Conservation (phyloP, 1,140 invertebrate genomes). For the Coboldia fuscipes region DNA sequence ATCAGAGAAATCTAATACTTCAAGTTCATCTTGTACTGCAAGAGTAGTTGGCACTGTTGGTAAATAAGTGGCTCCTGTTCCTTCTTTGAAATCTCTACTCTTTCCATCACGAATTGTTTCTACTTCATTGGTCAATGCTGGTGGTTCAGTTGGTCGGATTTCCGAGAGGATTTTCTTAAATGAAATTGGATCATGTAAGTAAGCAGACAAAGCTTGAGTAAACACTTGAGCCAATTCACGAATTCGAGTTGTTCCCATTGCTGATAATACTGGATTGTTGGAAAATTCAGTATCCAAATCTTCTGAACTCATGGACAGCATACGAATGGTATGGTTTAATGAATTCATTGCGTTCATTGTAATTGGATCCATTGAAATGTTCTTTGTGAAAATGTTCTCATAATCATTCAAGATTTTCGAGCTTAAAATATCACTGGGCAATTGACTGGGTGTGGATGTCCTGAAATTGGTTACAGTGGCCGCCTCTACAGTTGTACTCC, state of each 20-base stretch:
- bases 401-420: too few species aligned
- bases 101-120: conserved; percentile 3
- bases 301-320: too few species aligned
- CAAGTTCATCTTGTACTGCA: conserved; percentile 38
- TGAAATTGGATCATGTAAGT: conserved; percentile 54
- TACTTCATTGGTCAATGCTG: conserved; percentile 14
- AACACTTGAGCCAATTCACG: conserved; percentile 61
- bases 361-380: too few species aligned
- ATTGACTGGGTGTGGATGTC: too few species aligned
- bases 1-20: conserved; percentile 54
- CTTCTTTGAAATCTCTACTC: conserved; percentile 12
- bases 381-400: too few species aligned
- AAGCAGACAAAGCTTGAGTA: conserved; percentile 55
- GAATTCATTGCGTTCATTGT: too few species aligned
- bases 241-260: conserved; percentile 30
- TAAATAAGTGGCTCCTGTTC: conserved; percentile 16
- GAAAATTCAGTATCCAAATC: conserved; percentile 23
- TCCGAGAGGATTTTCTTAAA: conserved; percentile 51
- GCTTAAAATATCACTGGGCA: too few species aligned
- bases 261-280: conserved; percentile 1
- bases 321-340: too few species aligned
- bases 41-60: conserved; percentile 21
- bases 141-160: conserved; percentile 53
- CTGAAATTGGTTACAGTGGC: too few species aligned
- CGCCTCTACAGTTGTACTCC: too few species aligned